phyloP scores from a whole-genome alignment of 2,113 vertebrate genomes.

The Martes martes region DNA sequence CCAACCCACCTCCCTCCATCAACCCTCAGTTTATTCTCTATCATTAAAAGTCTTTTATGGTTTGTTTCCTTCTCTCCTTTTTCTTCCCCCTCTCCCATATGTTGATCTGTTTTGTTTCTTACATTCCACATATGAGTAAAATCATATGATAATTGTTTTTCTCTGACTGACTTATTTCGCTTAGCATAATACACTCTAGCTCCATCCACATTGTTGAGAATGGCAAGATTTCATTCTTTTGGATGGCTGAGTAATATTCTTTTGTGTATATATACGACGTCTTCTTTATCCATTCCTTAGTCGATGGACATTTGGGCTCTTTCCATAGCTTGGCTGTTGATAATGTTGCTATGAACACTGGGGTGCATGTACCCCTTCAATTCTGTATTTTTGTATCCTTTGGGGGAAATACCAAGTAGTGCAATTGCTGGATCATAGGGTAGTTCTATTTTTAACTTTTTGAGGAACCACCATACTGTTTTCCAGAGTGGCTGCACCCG shows the following conservation, averaged over 20 bases:
- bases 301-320: neutral
- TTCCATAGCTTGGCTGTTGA: neutral
- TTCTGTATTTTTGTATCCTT: neutral
- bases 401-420: neutral
- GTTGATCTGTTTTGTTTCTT: neutral
- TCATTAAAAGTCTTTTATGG: neutral
- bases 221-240: neutral
- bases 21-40: neutral
- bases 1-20: neutral
- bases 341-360: neutral
- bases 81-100: neutral
- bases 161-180: neutral
- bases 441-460: neutral
- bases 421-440: neutral
- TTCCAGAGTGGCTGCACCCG: neutral
- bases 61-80: neutral
- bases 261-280: neutral
- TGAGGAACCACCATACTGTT: neutral
- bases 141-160: neutral
- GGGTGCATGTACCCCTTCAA: neutral
- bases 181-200: neutral
- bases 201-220: neutral
- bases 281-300: neutral
- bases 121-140: neutral
- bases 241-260: neutral